Evolutionary conservation across 2,797 vertebrate genomes (phyloP), one percentile per base, ranked within the genome.

Genomic region (Platyrinchus mystaceus): DNA sequence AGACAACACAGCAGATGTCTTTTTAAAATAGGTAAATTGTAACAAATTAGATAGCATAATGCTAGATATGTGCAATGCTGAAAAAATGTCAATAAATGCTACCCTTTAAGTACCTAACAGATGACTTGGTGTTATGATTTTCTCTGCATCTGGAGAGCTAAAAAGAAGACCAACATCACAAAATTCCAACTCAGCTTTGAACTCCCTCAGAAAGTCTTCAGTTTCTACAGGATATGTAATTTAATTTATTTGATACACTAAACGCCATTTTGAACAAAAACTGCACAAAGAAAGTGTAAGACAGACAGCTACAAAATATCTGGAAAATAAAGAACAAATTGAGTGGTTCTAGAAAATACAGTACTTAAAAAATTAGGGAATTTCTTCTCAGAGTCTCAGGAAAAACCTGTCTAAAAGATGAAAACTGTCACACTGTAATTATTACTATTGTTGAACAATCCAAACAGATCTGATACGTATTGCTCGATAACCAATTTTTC

Each of bases 21-120:
- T 84, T 96, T 92, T 47, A 55, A 95, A 97, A 87, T 64, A 94
- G 79, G 78, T 83, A 92, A 85, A 83, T 60, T 94, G 30, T 77
- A 77, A 83, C 56, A 46, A 52, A 85, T 28, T 53, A 93, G 77
- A 58, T 49, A 71, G 43, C 0, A 4, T 84, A 67, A 90, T 1
- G 28, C 32, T 73, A 82, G 50, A 60, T 89, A 56, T 19, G 56
- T 66, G 27, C n/a, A 90, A 43, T 39, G 28, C 58, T 70, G 62
- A 47, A 76, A 88, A 75, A 73, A 22, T 1, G 3, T 49, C 5
- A 56, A 7, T 60, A 73, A 69, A 75, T 27, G 28, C 62, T 52
- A 64, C 36, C 64, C 15, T 56, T 84, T 44, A 46, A 81, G 62
- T 32, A 50, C 44, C 49, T 69, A 74, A 64, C 39, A 83, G 49